Conservation (phyloP, 2,888 invertebrate species). For the Heliconius ismenius region DNA sequence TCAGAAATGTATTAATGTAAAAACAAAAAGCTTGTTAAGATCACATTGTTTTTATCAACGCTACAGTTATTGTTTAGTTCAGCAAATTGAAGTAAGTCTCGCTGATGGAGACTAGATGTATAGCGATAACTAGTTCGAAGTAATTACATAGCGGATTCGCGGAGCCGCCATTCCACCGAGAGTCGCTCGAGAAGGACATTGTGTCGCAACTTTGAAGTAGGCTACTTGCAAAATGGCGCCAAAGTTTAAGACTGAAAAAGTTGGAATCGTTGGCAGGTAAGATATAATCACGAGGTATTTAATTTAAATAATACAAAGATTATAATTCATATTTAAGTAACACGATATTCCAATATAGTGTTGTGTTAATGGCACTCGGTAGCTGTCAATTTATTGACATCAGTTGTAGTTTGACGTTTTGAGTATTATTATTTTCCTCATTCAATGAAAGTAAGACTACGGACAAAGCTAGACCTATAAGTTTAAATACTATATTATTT, state of each 20-base stretch:
- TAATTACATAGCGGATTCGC: conserved; percentile 29
- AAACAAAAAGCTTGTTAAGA: conserved; percentile 1
- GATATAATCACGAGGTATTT: conserved; percentile 26
- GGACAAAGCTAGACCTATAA: neutral
- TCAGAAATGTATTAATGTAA: neutral
- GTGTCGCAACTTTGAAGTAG: conserved; percentile 31
- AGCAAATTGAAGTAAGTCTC: conserved; percentile 15
- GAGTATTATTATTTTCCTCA: conserved; percentile 1
- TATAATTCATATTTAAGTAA: neutral
- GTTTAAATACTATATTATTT: neutral
- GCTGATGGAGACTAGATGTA: conserved; percentile 36
- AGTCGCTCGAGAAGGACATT: conserved; percentile 32
- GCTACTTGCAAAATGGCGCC: conserved; percentile 57
- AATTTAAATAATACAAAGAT: neutral
- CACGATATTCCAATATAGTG: neutral
- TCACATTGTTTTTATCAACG: conserved; percentile 15
- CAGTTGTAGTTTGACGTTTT: neutral
- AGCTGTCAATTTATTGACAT: neutral
- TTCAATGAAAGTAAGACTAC: neutral
- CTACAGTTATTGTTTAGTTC: neutral
- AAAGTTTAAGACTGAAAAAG: conserved; percentile 81
- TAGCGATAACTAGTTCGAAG: conserved; percentile 42
- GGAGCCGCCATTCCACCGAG: conserved; percentile 35
- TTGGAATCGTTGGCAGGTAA: conserved; percentile 90
- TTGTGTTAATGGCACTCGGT: neutral